Evolutionary conservation across 1,140 invertebrate species (phyloP).

Genomic region (Drosophila rhopaloa): DNA sequence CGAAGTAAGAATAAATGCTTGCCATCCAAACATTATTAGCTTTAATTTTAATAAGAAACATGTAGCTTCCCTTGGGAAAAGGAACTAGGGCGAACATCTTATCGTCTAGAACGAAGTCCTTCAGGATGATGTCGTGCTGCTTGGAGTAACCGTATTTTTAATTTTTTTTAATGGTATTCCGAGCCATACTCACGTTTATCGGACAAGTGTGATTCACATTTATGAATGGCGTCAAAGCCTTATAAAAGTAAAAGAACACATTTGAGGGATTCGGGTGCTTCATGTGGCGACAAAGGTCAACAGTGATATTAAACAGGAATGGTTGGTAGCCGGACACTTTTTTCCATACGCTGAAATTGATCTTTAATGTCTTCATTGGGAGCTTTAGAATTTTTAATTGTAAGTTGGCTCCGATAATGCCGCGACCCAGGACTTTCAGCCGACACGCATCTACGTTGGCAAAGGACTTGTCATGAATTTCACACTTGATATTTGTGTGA

Average conservation of each 20-base stretch:
- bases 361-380: background rate
- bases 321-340: slow-evolving; percentile 45
- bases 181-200: slow-evolving; percentile 12
- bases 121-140: slow-evolving; percentile 22
- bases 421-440: slow-evolving; percentile 36
- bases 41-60: background rate
- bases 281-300: slow-evolving; percentile 20
- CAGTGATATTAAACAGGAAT: slow-evolving; percentile 27
- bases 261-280: slow-evolving; percentile 23
- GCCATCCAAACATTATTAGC: background rate
- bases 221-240: slow-evolving; percentile 1
- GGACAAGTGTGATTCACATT: slow-evolving; percentile 42
- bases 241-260: slow-evolving; percentile 29
- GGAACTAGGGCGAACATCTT: slow-evolving; percentile 10
- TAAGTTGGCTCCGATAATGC: slow-evolving; percentile 17
- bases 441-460: background rate
- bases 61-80: slow-evolving; percentile 1
- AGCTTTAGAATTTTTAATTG: background rate
- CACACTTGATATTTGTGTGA: slow-evolving; percentile 40
- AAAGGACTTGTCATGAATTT: background rate
- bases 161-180: no score
- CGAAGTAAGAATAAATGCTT: slow-evolving; percentile 5
- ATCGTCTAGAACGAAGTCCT: slow-evolving; percentile 23
- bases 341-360: slow-evolving; percentile 16
- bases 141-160: rapidly evolving